Evolutionary conservation across 2,113 vertebrate species (phyloP).

Genomic region (Capreolus pygargus): DNA sequence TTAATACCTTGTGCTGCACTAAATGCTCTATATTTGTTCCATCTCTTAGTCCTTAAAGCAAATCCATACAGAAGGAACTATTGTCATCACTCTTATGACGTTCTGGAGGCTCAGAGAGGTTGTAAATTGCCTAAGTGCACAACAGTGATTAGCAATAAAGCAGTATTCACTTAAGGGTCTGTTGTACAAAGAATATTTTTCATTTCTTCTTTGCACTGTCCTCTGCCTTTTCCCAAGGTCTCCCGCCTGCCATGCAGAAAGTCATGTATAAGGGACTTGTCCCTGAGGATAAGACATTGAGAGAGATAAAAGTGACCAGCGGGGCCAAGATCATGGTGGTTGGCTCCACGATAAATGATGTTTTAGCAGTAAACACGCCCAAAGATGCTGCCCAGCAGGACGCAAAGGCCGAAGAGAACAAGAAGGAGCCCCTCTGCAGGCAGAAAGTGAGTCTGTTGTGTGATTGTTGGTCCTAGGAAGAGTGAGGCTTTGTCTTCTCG

Average conservation of each 20-base stretch:
- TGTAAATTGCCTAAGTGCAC: neutral
- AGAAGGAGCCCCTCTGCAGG: slow-evolving; percentile 97
- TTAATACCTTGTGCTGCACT: neutral
- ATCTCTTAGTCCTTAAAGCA: neutral
- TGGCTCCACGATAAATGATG: slow-evolving; percentile 98
- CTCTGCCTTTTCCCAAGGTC: slow-evolving; percentile 82
- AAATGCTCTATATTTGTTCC: fast-evolving
- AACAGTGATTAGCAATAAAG: neutral
- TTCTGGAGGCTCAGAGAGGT: neutral
- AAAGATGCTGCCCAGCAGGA: slow-evolving; percentile 97
- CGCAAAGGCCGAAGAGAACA: slow-evolving; percentile 95
- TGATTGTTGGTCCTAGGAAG: neutral
- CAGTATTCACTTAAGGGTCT: neutral
- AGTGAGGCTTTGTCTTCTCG: neutral
- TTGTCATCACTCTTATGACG: fast-evolving
- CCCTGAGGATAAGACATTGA: slow-evolving; percentile 95
- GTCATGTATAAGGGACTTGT: slow-evolving; percentile 99
- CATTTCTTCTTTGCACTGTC: neutral
- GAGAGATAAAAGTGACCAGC: slow-evolving; percentile 96
- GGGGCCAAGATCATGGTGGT: slow-evolving; percentile 99
- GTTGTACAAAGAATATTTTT: neutral
- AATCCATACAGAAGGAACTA: neutral
- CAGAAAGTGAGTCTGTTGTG: slow-evolving; percentile 88
- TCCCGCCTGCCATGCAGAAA: slow-evolving; percentile 99
- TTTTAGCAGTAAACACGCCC: slow-evolving; percentile 96